Conservation (phyloP, 2,888 invertebrate genomes). For the Hyalella azteca region DNA sequence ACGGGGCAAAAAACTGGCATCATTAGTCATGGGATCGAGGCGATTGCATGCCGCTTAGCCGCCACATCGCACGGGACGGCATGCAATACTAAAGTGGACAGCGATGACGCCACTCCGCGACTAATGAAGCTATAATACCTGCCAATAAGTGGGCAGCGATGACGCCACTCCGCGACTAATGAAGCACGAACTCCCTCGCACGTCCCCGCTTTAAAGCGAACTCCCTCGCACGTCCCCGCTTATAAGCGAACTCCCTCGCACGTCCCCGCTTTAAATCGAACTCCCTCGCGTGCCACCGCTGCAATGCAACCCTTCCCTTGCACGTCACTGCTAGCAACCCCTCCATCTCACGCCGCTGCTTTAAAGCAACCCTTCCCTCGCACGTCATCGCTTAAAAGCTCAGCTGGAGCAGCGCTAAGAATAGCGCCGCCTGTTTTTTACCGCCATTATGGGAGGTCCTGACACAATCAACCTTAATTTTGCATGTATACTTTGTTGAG, state of each 20-base stretch:
- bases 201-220: too few relatives aligned
- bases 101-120: too few relatives aligned
- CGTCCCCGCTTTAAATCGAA: too few relatives aligned
- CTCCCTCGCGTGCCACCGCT: not conserved
- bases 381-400: conserved; percentile 8
- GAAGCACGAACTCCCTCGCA: too few relatives aligned
- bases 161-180: too few relatives aligned
- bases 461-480: not conserved
- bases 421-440: not conserved
- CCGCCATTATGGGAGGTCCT: not conserved
- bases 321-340: too few relatives aligned
- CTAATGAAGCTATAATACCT: too few relatives aligned
- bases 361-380: not conserved
- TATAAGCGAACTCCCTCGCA: too few relatives aligned
- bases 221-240: too few relatives aligned
- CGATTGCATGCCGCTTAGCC: not conserved
- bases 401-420: conserved; percentile 4
- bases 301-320: not conserved
- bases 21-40: not conserved
- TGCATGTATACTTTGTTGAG: not conserved
- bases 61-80: not conserved
- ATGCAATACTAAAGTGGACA: too few relatives aligned
- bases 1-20: too few relatives aligned
- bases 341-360: not conserved
- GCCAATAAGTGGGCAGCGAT: too few relatives aligned